Evolutionary conservation across 1,140 invertebrate genomes (phyloP).

Genomic region (Bombus consobrinus): DNA sequence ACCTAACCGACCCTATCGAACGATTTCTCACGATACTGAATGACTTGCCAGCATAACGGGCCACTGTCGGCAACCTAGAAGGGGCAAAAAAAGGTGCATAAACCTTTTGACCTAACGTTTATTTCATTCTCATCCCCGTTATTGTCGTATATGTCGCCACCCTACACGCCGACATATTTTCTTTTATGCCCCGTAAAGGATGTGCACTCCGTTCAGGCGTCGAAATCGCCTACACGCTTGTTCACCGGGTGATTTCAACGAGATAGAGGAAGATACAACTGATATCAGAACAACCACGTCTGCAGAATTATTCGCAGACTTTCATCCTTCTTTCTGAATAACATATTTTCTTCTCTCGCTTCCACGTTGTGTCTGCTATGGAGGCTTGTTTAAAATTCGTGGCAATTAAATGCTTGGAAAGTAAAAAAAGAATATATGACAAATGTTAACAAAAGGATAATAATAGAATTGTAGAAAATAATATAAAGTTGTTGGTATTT

Average conservation of each 20-base stretch:
- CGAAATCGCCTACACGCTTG: slow-evolving; percentile 67
- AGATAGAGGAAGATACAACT: slow-evolving; percentile 29
- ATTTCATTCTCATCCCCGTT: background rate
- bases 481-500: background rate
- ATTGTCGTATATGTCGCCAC: no score
- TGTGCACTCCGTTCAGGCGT: slow-evolving; percentile 58
- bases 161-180: slow-evolving; percentile 1
- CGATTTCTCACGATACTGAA: slow-evolving; percentile 62
- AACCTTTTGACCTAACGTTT: slow-evolving; percentile 28
- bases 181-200: slow-evolving; percentile 48
- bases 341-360: background rate
- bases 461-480: background rate
- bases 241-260: slow-evolving; percentile 67
- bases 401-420: no score
- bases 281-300: background rate
- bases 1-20: background rate
- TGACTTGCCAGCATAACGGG: slow-evolving; percentile 39
- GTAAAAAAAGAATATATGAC: no score
- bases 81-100: slow-evolving; percentile 27
- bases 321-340: background rate
- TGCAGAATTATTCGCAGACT: background rate
- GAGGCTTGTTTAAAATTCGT: no score
- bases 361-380: no score
- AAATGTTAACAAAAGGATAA: background rate
- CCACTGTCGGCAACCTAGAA: slow-evolving; percentile 7